Conservation (phyloP, 2,888 invertebrate species). For the Chaetogeoica ovagalla region DNA sequence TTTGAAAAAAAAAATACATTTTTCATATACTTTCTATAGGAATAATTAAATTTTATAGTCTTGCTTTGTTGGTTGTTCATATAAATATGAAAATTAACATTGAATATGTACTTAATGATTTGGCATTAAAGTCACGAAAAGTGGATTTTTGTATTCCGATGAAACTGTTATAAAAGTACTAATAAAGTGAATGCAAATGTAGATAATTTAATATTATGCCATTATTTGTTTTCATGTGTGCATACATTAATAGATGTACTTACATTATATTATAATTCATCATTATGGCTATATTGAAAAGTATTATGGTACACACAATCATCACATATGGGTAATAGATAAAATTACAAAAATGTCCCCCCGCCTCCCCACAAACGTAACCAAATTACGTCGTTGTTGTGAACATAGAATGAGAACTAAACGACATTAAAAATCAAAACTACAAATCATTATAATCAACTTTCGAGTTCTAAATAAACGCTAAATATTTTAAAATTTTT, state of each 20-base stretch:
- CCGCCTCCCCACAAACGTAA: no score
- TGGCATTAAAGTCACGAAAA: no score
- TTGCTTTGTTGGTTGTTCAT: not conserved
- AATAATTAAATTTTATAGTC: not conserved
- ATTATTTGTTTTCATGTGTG: not conserved
- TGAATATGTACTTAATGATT: not conserved
- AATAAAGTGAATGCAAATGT: not conserved
- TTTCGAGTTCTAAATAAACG: no score
- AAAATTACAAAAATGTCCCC: no score
- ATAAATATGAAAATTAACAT: not conserved
- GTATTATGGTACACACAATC: not conserved
- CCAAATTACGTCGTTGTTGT: no score
- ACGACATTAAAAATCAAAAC: no score
- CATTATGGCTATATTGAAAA: not conserved
- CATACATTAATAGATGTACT: not conserved
- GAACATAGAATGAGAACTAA: no score
- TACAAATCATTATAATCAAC: no score
- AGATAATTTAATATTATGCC: not conserved
- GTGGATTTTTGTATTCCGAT: not conserved
- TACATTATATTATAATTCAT: not conserved
- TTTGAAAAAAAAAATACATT: no score
- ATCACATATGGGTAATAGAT: no score
- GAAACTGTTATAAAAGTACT: not conserved
- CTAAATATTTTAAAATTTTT: no score
- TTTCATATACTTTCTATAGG: not conserved